These are phyloP conservation scores for Chiloscyllium plagiosum DNA, from an alignment of 2,113 vertebrate species.

Conservation along the genomic window DNA sequence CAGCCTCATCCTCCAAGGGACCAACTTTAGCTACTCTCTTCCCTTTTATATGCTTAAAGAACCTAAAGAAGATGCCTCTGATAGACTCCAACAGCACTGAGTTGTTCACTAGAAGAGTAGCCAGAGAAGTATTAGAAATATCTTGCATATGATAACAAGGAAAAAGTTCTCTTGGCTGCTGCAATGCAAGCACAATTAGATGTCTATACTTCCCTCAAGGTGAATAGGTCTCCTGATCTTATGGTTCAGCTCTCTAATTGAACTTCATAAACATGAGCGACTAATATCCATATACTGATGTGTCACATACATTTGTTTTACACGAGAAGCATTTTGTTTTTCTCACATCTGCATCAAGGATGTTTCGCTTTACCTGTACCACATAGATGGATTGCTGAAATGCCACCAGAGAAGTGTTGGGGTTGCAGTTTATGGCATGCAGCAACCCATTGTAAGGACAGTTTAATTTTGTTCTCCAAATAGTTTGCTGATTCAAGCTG, in stretches of 20 bases:
- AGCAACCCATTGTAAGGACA: not conserved
- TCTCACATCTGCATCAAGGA: not conserved
- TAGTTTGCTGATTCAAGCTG: not conserved
- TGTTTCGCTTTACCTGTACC: not conserved
- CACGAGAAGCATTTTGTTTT: not conserved
- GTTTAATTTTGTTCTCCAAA: not conserved
- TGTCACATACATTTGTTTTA: not conserved
- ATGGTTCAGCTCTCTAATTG: not conserved
- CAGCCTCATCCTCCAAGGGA: too few relatives aligned
- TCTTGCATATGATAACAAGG: not conserved
- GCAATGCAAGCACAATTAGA: not conserved
- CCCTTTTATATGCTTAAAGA: not conserved
- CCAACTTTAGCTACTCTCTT: too few relatives aligned
- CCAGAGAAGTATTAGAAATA: not conserved
- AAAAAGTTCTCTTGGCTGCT: not conserved
- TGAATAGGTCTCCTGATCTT: not conserved
- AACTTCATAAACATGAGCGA: not conserved
- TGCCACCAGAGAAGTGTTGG: not conserved
- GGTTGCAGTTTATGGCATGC: not conserved
- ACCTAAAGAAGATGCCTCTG: not conserved
- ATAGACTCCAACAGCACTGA: not conserved
- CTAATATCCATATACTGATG: not conserved
- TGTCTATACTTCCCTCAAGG: not conserved
- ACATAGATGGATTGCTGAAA: not conserved
- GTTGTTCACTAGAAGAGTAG: not conserved